Conservation (phyloP, 2,888 invertebrate species). For the Drosophila ustulata region DNA sequence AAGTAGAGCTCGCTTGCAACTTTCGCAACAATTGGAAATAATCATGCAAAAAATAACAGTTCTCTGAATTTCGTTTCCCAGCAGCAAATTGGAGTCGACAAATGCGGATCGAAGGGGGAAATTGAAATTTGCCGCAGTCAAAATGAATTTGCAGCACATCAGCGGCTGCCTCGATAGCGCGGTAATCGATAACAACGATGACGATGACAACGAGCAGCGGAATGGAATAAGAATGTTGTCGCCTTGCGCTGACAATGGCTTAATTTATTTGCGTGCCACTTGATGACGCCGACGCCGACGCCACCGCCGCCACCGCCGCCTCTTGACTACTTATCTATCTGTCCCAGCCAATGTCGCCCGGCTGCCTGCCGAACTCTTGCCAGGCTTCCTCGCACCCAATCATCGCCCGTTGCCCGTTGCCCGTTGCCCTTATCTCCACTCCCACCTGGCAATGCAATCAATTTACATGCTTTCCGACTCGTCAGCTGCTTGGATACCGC, state of each 20-base stretch:
- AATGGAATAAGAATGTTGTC: constrained; percentile 13
- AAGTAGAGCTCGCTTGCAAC: too few relatives aligned
- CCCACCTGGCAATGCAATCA: constrained; percentile 54
- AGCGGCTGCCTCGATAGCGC: constrained; percentile 12
- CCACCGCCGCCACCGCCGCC: constrained; percentile 1
- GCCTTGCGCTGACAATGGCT: constrained; percentile 37
- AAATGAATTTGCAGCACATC: constrained; percentile 39
- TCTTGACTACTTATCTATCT: constrained; percentile 21
- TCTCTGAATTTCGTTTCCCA: constrained; percentile 12
- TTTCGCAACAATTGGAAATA: too few relatives aligned
- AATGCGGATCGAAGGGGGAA: constrained; percentile 13
- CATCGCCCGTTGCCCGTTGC: neutral
- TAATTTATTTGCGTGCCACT: constrained; percentile 44
- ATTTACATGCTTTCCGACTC: constrained; percentile 58
- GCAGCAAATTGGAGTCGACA: constrained; percentile 30
- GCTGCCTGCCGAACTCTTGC: neutral
- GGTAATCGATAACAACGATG: constrained; percentile 22
- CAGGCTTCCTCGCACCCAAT: neutral
- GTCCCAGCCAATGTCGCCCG: constrained; percentile 16
- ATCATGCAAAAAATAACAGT: neutral
- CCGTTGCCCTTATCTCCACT: neutral
- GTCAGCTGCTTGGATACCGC: constrained; percentile 27
- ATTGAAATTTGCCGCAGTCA: constrained; percentile 29
- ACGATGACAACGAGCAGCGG: constrained; percentile 15
- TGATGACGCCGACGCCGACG: constrained; percentile 14